These are phyloP conservation scores for Tragelaphus eurycerus DNA, from an alignment of 2,797 vertebrate genomes.

Conservation along the genomic window DNA sequence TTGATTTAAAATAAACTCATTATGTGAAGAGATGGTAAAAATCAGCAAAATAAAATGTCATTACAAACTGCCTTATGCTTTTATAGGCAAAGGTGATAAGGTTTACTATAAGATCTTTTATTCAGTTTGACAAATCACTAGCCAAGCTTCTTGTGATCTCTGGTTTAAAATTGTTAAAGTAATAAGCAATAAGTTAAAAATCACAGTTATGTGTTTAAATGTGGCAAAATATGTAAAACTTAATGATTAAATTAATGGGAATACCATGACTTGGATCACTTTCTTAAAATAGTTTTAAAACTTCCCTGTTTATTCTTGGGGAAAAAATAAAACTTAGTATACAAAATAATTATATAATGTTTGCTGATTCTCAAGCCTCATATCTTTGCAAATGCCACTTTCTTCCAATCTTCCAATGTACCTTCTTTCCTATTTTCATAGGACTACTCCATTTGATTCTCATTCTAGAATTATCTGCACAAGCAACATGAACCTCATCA, in stretches of 20 bases:
- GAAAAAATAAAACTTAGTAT: not conserved
- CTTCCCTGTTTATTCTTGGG: not conserved
- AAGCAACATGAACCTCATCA: not conserved
- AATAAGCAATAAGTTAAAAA: constrained; percentile 19
- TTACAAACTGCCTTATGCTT: constrained; percentile 53
- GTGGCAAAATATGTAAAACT: not conserved
- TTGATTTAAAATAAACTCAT: constrained; percentile 50
- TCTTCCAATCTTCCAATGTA: not conserved
- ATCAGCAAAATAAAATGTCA: constrained; percentile 68
- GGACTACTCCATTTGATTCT: not conserved
- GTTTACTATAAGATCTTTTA: constrained; percentile 53
- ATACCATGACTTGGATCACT: not conserved
- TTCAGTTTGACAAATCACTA: constrained; percentile 49
- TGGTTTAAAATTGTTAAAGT: not conserved
- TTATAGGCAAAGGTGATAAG: constrained; percentile 61
- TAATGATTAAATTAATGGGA: not conserved
- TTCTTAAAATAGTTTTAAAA: not conserved
- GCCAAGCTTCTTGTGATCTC: not conserved
- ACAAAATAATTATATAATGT: not conserved
- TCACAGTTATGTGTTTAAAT: constrained; percentile 19
- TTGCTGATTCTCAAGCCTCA: not conserved
- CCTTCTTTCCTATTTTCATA: not conserved
- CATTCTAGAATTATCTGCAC: not conserved
- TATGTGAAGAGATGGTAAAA: constrained; percentile 58
- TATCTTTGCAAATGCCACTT: not conserved